These are phyloP conservation scores for Tricholauxania praeusta DNA, from an alignment of 2,888 invertebrate species.

Conservation along the genomic window DNA sequence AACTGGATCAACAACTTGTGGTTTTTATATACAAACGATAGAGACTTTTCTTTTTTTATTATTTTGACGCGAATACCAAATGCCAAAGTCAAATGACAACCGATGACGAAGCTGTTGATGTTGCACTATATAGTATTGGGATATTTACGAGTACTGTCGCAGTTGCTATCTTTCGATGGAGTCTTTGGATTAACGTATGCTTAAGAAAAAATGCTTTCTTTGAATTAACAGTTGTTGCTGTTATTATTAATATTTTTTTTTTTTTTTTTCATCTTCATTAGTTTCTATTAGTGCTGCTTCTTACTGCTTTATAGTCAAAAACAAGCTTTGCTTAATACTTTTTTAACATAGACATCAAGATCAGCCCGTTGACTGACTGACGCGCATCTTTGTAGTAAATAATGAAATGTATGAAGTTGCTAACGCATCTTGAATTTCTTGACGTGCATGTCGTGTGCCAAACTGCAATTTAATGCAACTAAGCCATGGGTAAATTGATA, in stretches of 20 bases:
- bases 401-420: neutral
- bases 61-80: neutral
- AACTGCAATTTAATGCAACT: constrained; percentile 38
- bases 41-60: constrained; percentile 7
- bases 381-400: neutral
- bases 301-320: neutral
- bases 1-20: constrained; percentile 31
- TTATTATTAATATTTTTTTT: no score
- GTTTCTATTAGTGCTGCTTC: neutral
- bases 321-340: neutral
- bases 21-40: neutral
- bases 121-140: neutral
- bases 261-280: neutral
- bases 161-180: neutral
- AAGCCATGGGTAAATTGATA: constrained; percentile 13
- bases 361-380: neutral
- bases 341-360: neutral
- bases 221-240: neutral
- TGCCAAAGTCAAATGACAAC: neutral
- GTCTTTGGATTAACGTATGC: constrained; percentile 8
- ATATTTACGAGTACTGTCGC: neutral
- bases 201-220: constrained; percentile 25
- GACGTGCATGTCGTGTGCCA: constrained; percentile 38
- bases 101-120: constrained; percentile 5
- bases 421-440: constrained; percentile 19